Evolutionary conservation across 2,888 invertebrate species (phyloP), one percentile per base, ranked within the genome.

Genomic region (Mechanitis messenoides): DNA sequence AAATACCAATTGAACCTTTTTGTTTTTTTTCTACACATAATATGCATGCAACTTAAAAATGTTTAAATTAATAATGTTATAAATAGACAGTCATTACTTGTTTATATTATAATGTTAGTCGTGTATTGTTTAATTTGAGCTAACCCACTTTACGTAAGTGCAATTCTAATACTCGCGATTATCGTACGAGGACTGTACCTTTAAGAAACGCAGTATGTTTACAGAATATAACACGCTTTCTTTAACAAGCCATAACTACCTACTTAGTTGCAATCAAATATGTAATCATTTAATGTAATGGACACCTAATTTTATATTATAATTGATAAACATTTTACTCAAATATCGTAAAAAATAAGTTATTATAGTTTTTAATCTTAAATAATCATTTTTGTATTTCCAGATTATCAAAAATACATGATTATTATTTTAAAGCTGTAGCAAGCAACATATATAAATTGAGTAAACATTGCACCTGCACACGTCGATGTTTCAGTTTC

Each of bases 381-480:
- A 20, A 20, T 20, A 20, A 20, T 20, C 20, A 20, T 20, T 20
- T 20, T 20, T 20, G 20, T 20, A 1, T 20, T 20, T 20, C 20
- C 20, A 20, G 20, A 20, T 20, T 20, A 20, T 20, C 20, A 20
- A 20, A 20, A 20, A 20, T 20, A 20, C 20, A 20, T 20, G 20
- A 20, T 20, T 20, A 20, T 20, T 45, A 28, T 45, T 1, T 42
- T 42, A 5, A 9, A 42, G 42, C 42, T 35, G 42, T 9, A 42
- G 9, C 3, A 42, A 42, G 2, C 11, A 42, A 42, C 9, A 64
- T 61, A 61, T 61, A 61, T 66, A 68, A 77, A 75, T 73, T 72
- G 78, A 75, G 77, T 81, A 84, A 86, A 84, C 80, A 83, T 76
- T 84, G 86, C 86, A 89, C 89, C 88, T 89, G 86, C 74, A 74